Base-by-base conservation (phyloP, 2,888 invertebrate genomes). In the Perizoma flavofasciatum region DNA sequence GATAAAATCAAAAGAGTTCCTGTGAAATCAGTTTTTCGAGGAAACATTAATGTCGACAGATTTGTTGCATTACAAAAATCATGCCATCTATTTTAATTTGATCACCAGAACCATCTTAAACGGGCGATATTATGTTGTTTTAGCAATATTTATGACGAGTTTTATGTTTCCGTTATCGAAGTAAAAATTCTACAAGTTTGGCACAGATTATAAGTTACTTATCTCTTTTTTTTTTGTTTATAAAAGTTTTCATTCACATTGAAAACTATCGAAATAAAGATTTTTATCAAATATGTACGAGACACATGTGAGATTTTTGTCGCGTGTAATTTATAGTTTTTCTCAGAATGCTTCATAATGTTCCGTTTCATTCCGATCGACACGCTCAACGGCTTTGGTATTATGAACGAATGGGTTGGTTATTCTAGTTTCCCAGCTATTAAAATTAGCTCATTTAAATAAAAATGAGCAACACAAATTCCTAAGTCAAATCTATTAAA, bases 81-180 rank as follows among this genome's bases (percentile, higher is more conserved):
- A 59, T 68, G 63, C 63, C 63, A 66, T 49, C 59, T 66, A 62
- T 67, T 66, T 61, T 40, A 41, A 52, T 65, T 61, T 60, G 52
- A 59, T 62, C 48, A 53, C 59, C 37, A 46, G 45, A 63, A 46
- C 54, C 52, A 55, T 61, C 63, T 59, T 54, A 67, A 65, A 63
- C 51, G 34, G 52, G 33, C 48, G 49, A 56, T 63, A 58, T 60
- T 55, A 65, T 69, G 65, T 74, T 76, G 71, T 74, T 73, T 73
- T 69, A 55, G 63, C 55, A 66, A 71, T 71, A 73, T 72, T 73
- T 77, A 72, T 71, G 69, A 70, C 69, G 76, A 72, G 66, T 73
- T 79, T 79, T 78, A 79, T 78, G 74, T 69, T 71, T 78, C 79
- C 79, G 73, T 65, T 69, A 62, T 67, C 53, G 66, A 70, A 56